Evolutionary conservation across 2,113 vertebrate species (phyloP), one percentile per base, ranked within the genome.

Genomic region (Ictalurus furcatus): DNA sequence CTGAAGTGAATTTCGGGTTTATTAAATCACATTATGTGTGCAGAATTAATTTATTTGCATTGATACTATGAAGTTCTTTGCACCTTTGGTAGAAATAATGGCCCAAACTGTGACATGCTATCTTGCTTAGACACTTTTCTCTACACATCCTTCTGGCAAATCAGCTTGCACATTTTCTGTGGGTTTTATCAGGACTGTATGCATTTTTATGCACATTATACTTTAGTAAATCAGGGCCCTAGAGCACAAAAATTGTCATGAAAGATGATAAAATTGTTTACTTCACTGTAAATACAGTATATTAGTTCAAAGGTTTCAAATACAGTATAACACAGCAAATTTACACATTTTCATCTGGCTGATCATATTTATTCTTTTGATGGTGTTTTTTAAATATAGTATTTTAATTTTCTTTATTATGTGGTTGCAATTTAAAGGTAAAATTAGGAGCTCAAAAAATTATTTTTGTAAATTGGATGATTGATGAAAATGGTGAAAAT

Each of bases 401-500:
- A 34, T 30, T 19, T 81, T 40, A 56, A 30, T 80, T 80, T 52
- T 52, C 48, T 52, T 56, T 80, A 30, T 34, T 81, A 6, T 1
- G 3, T 30, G 21, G n/a, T 79, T 79, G 11, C 25, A 54, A 54
- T 79, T 54, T 79, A 8, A 79, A 54, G 2, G 30, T 16, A 80
- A 56, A 56, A 52, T 79, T 78, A 13, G 1, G 2, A 76, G 40
- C 40, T 78, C 9, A 78, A 48, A 78, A 78, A 4, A 34, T 1
- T 48, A 7, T 37, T 73, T 73, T 40, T 12, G 8, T 9, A 44
- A 12, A 74, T 40, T 44, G 19, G 7, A 76, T 76, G 8, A 56
- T 8, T n/a, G 28, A 30, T 80, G 52, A 80, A 80, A 80, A 80
- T 80, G 11, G n/a, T 80, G 52, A 80, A 56, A 82, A 30, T 82